Base-by-base conservation (phyloP, 1,140 invertebrate genomes). In the Drosophila mojavensis region DNA sequence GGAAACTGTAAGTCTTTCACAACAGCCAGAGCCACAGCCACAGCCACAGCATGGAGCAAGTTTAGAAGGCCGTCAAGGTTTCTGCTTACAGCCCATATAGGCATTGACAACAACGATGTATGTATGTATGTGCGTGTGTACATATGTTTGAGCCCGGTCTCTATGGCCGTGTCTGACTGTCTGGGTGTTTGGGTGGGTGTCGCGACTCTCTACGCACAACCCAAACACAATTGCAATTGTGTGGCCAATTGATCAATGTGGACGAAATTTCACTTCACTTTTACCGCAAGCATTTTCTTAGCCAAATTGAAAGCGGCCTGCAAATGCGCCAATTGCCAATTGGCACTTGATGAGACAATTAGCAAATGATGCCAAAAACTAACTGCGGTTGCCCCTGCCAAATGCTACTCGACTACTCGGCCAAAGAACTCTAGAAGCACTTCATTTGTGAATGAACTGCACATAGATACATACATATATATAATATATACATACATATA, bases 41-140 rank as follows among this genome's bases (percentile, higher is more conserved):
- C 36, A 39, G 63, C 15, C 33, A 20, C 30, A 36, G 39, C 47
- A 53, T 67, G 20, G 69, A 61, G 68, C 73, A 48, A 70, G 67
- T 64, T 70, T 68, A 86, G 82, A 86, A 86, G 82, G 82, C 83
- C 82, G 81, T 72, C 81, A 78, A 79, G 72, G 80, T 88, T 85
- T 88, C 73, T 73, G 78, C 84, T 78, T 73, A 61, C 70, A 72
- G 41, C 17, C 69, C 69, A 72, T 72, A 66, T 63, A 66, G 51
- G 74, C 17, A 47, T 47, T 47, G 43, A 81, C 76, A 41, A 43
- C 50, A 45, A 65, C 62, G 75, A 78, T 30, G 28, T 30, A 30
- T 6, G 5, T 30, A 30, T 30, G 28, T 30, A 1, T 79, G 5
- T 30, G 5, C 3, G 28, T 30, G 5, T 30, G 28, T 30, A 5